These are phyloP conservation scores for Ciona savignyi DNA, from an alignment of 23 tunicate genomes.

Conservation along the genomic window DNA sequence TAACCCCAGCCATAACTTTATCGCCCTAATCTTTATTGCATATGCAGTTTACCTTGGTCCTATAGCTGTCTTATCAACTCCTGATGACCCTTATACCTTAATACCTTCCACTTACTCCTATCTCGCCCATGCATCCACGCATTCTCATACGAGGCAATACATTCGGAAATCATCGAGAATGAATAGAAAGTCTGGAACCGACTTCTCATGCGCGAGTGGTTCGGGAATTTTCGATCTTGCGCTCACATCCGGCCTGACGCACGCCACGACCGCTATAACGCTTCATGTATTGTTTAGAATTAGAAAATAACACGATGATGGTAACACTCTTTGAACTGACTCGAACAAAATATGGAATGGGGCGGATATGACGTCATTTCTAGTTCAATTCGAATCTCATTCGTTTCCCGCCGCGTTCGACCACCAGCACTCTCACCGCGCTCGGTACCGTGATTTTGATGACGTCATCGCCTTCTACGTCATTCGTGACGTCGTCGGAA, in stretches of 20 bases:
- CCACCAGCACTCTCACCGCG: constrained; percentile 30
- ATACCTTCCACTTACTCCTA: too few species aligned
- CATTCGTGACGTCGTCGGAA: constrained; percentile 38
- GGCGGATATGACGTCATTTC: background rate
- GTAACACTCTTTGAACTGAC: background rate
- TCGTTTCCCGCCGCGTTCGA: constrained; percentile 46
- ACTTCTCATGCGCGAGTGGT: constrained; percentile 15
- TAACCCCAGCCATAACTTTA: too few species aligned
- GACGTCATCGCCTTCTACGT: constrained; percentile 30
- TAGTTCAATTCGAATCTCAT: constrained; percentile 36
- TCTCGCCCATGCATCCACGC: too few species aligned
- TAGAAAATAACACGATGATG: background rate
- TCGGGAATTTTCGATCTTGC: background rate
- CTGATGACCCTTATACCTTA: too few species aligned
- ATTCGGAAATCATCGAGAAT: background rate
- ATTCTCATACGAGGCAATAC: background rate
- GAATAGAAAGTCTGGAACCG: background rate
- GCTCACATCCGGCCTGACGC: background rate
- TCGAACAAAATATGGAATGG: background rate
- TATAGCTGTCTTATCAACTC: too few species aligned
- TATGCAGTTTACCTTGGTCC: too few species aligned
- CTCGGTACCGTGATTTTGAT: constrained; percentile 62
- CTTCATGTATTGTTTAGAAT: background rate
- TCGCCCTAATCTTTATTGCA: too few species aligned
- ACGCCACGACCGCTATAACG: background rate